Percentiles rank a stretch among this genome's conserved stretches.
These are phyloP conservation scores for Latheticus oryzae DNA, from an alignment of 2,888 invertebrate genomes.

Conservation along the genomic window DNA sequence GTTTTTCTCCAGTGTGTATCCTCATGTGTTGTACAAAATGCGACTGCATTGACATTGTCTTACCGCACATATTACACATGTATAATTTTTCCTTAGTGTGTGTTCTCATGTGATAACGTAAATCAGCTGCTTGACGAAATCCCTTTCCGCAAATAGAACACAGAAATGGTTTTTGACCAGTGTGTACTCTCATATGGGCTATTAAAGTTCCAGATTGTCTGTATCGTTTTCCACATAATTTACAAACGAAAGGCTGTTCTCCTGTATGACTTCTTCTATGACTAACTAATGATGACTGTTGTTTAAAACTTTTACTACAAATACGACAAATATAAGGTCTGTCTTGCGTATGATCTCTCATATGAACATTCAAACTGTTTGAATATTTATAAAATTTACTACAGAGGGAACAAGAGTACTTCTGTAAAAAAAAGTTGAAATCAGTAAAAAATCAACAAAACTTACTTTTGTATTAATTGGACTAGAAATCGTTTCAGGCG, in stretches of 20 bases:
- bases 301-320: conserved; percentile 60
- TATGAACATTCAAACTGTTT: conserved; percentile 58
- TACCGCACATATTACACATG: conserved; percentile 61
- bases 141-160: conserved; percentile 54
- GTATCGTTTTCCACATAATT: conserved; percentile 59
- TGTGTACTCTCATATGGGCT: conserved; percentile 61
- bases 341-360: conserved; percentile 60
- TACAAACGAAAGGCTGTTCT: conserved; percentile 58
- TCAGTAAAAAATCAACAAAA: conserved; percentile 3
- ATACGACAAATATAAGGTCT: conserved; percentile 59
- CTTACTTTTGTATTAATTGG: neutral
- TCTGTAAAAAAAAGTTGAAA: no score
- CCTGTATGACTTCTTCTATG: conserved; percentile 60
- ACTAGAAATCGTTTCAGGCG: neutral
- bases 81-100: conserved; percentile 62
- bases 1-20: conserved; percentile 57
- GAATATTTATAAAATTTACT: conserved; percentile 48
- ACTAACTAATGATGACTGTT: conserved; percentile 56
- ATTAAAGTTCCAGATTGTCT: conserved; percentile 60
- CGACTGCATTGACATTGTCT: conserved; percentile 60
- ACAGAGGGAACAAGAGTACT: conserved; percentile 47
- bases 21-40: conserved; percentile 58
- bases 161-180: conserved; percentile 53
- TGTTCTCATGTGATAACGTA: conserved; percentile 60
- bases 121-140: conserved; percentile 54